Evolutionary conservation across 2,797 vertebrate species (phyloP).

Genomic region (Serranus cabrilla): DNA sequence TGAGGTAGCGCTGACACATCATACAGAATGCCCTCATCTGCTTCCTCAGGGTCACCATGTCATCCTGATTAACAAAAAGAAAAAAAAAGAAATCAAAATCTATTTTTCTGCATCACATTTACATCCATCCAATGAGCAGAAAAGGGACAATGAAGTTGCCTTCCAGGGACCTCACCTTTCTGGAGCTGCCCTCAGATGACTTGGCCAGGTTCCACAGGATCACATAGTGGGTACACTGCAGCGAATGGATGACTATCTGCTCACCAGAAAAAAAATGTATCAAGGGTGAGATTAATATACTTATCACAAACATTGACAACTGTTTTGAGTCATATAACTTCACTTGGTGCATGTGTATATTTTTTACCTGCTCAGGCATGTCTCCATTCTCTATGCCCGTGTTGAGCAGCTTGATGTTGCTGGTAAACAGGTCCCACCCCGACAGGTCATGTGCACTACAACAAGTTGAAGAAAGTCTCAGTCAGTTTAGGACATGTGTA

Average conservation of each 20-base stretch:
- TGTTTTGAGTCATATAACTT: background rate
- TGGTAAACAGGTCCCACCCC: constrained; percentile 98
- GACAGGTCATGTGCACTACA: constrained; percentile 98
- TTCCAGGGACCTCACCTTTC: constrained; percentile 88
- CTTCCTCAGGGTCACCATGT: constrained; percentile 95
- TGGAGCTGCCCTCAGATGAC: constrained; percentile 94
- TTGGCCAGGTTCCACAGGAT: constrained; percentile 99
- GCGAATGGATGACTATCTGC: constrained; percentile 98
- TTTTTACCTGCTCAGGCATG: constrained; percentile 97
- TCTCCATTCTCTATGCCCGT: constrained; percentile 99
- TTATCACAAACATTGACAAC: background rate
- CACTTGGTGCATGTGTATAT: background rate
- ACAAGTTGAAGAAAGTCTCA: constrained; percentile 32
- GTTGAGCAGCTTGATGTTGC: constrained; percentile 98
- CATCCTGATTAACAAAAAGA: constrained; percentile 86
- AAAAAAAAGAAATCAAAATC: background rate
- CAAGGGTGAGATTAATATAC: background rate
- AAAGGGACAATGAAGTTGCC: background rate
- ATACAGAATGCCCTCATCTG: constrained; percentile 99
- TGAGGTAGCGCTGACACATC: constrained; percentile 99
- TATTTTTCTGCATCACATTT: background rate
- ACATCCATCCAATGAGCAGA: no score
- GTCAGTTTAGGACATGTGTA: constrained; percentile 19
- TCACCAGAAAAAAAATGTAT: constrained; percentile 15
- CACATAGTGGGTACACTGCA: constrained; percentile 99